Evolutionary conservation across 2,113 vertebrate species (phyloP).

Genomic region (Laticauda laticaudata): DNA sequence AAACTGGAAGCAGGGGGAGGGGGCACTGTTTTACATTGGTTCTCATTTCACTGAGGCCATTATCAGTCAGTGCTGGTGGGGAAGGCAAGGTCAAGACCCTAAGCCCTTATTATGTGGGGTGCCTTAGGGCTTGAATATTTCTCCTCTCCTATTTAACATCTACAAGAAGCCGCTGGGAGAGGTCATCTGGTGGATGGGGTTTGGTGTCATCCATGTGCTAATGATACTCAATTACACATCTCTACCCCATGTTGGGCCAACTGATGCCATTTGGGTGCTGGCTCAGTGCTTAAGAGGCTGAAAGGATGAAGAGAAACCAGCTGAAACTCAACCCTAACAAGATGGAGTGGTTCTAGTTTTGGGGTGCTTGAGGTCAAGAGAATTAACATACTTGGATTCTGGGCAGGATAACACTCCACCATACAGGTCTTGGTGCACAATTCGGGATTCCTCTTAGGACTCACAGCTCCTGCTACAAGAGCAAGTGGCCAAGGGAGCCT

Average conservation of each 20-base stretch:
- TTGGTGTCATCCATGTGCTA: background rate
- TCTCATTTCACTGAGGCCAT: background rate
- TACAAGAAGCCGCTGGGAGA: background rate
- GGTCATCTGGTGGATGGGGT: background rate
- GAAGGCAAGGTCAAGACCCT: background rate
- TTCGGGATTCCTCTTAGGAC: background rate
- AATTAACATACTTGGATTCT: background rate
- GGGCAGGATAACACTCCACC: background rate
- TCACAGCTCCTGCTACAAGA: background rate
- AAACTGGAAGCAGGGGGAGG: background rate
- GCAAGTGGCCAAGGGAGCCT: background rate
- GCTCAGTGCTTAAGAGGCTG: background rate
- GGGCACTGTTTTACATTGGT: background rate
- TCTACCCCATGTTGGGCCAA: background rate
- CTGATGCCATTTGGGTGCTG: background rate
- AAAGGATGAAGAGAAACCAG: background rate
- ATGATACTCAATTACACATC: background rate
- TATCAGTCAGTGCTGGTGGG: background rate
- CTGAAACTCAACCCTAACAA: background rate
- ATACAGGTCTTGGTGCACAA: background rate
- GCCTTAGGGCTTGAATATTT: background rate
- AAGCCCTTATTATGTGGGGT: background rate
- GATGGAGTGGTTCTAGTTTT: background rate
- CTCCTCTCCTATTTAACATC: background rate
- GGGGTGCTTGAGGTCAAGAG: background rate